Evolutionary conservation across 2,797 vertebrate species (phyloP), one percentile per base, ranked within the genome.

Genomic region (Phataginus tetradactyla): DNA sequence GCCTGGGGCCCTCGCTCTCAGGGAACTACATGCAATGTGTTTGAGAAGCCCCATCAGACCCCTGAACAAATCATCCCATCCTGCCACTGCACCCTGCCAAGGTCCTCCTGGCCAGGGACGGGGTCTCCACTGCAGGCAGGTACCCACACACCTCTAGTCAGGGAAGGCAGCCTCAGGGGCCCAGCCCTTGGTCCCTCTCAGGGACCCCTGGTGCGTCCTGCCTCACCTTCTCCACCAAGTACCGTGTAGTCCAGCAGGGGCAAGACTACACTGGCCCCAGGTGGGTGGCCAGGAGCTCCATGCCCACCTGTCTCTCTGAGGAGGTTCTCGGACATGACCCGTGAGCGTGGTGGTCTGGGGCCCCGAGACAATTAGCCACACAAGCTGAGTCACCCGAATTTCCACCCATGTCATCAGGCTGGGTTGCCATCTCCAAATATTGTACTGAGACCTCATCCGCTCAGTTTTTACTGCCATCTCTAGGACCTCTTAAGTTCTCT

Each of bases 21-120:
- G 7, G 11, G 12, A 37, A 32, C 27, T 4, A 4, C 1, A 0
- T 1, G 1, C 8, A 20, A 29, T 5, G 3, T 0, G 27, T 7
- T 12, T 4, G 1, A 51, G 69, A 42, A 53, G 21, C 23, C 14
- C 21, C 0, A 0, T 20, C 7, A 1, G 34, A 34, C 25, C 51
- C 32, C 1, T 12, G 21, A 71, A 53, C 45, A 21, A 39, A 37
- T 32, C 29, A 32, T 18, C 10, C 34, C 55, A 20, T 75, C 39
- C 80, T 1, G 15, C 53, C 15, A 57, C 64, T 39, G 49, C 4
- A 2, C 68, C 32, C 0, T 0, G 23, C 23, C 64, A 42, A 20
- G 10, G 2, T n/a, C 57, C 34, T 34, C 21, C 21, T 9, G 3
- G 18, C 10, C 51, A 49, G 63, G 8, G n/a, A 10, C 1, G 7